Evolutionary conservation across 1,140 invertebrate species (phyloP).

Genomic region (Venustaconcha ellipsiformis): DNA sequence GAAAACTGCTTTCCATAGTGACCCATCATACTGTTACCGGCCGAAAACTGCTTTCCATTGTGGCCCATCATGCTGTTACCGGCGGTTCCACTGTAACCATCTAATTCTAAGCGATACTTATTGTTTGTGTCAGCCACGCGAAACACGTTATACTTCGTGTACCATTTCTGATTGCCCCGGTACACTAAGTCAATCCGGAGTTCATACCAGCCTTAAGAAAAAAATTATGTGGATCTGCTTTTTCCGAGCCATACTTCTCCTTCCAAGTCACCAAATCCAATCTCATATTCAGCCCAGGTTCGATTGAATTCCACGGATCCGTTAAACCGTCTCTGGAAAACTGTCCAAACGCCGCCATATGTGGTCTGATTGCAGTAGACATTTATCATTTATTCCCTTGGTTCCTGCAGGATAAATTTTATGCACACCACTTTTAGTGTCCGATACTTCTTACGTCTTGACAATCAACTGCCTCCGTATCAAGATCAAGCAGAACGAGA

Average conservation of each 20-base stretch:
- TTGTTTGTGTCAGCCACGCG: background rate
- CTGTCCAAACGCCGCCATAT: slow-evolving; percentile 17
- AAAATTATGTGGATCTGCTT: slow-evolving; percentile 16
- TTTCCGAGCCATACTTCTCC: slow-evolving; percentile 68
- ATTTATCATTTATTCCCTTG: background rate
- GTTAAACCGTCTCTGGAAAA: slow-evolving; percentile 82
- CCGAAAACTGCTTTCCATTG: slow-evolving; percentile 3
- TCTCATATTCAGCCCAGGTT: slow-evolving; percentile 93
- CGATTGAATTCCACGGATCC: slow-evolving; percentile 86
- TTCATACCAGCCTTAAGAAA: slow-evolving; percentile 5
- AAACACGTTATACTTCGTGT: slow-evolving; percentile 25
- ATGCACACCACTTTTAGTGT: too few relatives aligned
- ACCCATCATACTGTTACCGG: slow-evolving; percentile 1
- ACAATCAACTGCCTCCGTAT: too few relatives aligned
- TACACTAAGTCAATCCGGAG: slow-evolving; percentile 34
- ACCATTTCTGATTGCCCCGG: slow-evolving; percentile 5
- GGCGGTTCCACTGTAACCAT: slow-evolving; percentile 23
- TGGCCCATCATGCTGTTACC: slow-evolving; percentile 1
- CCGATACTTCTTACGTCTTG: too few relatives aligned
- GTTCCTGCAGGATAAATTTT: too few relatives aligned
- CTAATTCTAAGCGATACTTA: slow-evolving; percentile 12
- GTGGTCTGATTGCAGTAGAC: slow-evolving; percentile 17
- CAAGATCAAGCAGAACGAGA: too few relatives aligned
- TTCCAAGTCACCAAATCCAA: slow-evolving; percentile 89
- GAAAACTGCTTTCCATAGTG: slow-evolving; percentile 4